These are phyloP conservation scores for Macropodus opercularis DNA, from an alignment of 2,797 vertebrate species.

Conservation along the genomic window DNA sequence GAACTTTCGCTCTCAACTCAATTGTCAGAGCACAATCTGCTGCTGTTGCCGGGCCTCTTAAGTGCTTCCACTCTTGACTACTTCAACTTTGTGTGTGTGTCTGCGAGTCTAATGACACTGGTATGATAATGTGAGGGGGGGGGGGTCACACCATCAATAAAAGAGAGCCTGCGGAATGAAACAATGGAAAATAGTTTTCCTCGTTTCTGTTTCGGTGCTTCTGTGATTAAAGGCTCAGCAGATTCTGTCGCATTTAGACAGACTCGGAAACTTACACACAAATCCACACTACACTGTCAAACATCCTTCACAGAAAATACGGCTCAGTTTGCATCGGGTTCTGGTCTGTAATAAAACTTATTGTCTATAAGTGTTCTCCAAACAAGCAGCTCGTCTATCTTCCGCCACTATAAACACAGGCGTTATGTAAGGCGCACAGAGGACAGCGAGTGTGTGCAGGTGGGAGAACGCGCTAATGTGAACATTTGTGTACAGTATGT, in stretches of 20 bases:
- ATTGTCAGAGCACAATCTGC: constrained; percentile 41
- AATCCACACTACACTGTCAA: constrained; percentile 1
- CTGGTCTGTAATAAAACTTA: constrained; percentile 8
- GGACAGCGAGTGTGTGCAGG: constrained; percentile 14
- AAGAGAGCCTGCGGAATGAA: constrained; percentile 9
- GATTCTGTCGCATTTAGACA: constrained; percentile 35
- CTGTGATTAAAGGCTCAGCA: constrained; percentile 41
- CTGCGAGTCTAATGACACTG: constrained; percentile 1
- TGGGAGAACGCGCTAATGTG: constrained; percentile 36
- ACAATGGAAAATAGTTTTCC: constrained; percentile 35
- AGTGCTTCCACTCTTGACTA: constrained; percentile 41
- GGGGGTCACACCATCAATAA: constrained; percentile 11
- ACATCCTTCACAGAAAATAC: constrained; percentile 7
- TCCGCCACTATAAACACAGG: constrained; percentile 29
- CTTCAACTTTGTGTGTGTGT: constrained; percentile 19
- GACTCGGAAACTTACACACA: constrained; percentile 38
- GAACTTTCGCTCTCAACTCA: constrained; percentile 50
- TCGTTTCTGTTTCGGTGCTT: neutral
- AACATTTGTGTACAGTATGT: constrained; percentile 16
- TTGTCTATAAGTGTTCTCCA: constrained; percentile 21
- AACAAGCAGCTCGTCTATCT: constrained; percentile 37
- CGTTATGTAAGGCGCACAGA: constrained; percentile 39
- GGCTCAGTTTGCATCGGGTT: neutral
- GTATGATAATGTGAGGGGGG: neutral
- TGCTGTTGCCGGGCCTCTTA: constrained; percentile 28